These are phyloP conservation scores for Protonibea diacanthus DNA, from an alignment of 2,797 vertebrate species.

Conservation along the genomic window DNA sequence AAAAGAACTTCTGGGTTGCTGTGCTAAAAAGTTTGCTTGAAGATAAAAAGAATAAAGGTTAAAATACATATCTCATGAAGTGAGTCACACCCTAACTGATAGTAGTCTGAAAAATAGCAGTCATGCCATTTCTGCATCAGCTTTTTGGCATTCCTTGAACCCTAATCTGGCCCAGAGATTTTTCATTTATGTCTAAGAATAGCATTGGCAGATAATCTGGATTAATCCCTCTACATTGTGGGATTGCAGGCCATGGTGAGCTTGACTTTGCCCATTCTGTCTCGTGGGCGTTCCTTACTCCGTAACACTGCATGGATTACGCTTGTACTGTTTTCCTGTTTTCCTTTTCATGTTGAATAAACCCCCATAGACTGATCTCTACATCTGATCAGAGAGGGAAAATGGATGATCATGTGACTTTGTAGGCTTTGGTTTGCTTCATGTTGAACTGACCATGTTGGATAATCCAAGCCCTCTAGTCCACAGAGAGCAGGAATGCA, in stretches of 20 bases:
- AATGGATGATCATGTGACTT: conserved; percentile 61
- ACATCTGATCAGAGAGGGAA: conserved; percentile 43
- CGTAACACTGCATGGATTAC: conserved; percentile 42
- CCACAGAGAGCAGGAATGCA: conserved; percentile 31
- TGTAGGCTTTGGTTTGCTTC: conserved; percentile 54
- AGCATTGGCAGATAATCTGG: conserved; percentile 76
- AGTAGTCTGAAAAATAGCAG: conserved; percentile 2
- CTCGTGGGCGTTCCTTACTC: conserved; percentile 24
- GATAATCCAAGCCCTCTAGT: conserved; percentile 63
- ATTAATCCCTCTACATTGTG: conserved; percentile 70
- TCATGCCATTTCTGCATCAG: conserved; percentile 32
- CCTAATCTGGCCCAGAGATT: conserved; percentile 53
- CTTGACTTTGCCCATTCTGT: conserved; percentile 22
- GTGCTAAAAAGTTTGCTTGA: background rate
- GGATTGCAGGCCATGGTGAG: conserved; percentile 47
- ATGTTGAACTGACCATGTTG: conserved; percentile 52
- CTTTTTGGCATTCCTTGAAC: conserved; percentile 51
- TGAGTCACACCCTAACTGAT: background rate
- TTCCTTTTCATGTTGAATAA: conserved; percentile 38
- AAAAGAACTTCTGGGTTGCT: background rate
- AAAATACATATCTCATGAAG: background rate
- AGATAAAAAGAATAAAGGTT: background rate
- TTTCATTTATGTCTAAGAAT: conserved; percentile 76
- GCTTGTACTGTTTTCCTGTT: conserved; percentile 36
- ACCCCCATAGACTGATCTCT: conserved; percentile 57